phyloP scores from a whole-genome alignment of 2,888 invertebrate species.

The Busseola fusca region DNA sequence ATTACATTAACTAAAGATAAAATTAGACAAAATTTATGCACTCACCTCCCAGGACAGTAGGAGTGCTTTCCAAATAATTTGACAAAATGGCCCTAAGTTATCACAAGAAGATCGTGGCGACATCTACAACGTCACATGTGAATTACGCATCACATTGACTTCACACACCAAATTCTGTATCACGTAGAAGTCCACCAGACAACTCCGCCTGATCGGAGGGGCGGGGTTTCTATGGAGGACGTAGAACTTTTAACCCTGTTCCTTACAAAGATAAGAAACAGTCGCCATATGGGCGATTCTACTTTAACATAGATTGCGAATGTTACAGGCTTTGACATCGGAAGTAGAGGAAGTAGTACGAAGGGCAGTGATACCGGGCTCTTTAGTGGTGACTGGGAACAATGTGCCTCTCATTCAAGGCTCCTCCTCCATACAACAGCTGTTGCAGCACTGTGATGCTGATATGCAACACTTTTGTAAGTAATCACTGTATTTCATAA shows the following conservation, averaged over 20 bases:
- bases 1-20: not conserved
- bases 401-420: constrained; percentile 71
- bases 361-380: constrained; percentile 63
- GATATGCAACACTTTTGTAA: constrained; percentile 84
- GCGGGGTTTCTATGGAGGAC: too few relatives aligned
- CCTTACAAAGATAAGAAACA: not conserved
- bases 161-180: too few relatives aligned
- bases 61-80: not conserved
- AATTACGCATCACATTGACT: too few relatives aligned
- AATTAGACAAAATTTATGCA: not conserved
- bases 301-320: not conserved
- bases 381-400: constrained; percentile 73
- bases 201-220: too few relatives aligned
- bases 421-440: constrained; percentile 72
- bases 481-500: constrained; percentile 42
- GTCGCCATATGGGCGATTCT: not conserved
- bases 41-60: too few relatives aligned
- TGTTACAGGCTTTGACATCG: constrained; percentile 69
- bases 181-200: too few relatives aligned
- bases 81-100: too few relatives aligned
- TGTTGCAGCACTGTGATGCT: constrained; percentile 76
- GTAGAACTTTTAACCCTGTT: too few relatives aligned
- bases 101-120: too few relatives aligned
- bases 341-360: constrained; percentile 74
- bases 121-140: too few relatives aligned